Evolutionary conservation across 92 coral and sea anemone genomes (phyloP).

Genomic region (Plumapathes pennacea): DNA sequence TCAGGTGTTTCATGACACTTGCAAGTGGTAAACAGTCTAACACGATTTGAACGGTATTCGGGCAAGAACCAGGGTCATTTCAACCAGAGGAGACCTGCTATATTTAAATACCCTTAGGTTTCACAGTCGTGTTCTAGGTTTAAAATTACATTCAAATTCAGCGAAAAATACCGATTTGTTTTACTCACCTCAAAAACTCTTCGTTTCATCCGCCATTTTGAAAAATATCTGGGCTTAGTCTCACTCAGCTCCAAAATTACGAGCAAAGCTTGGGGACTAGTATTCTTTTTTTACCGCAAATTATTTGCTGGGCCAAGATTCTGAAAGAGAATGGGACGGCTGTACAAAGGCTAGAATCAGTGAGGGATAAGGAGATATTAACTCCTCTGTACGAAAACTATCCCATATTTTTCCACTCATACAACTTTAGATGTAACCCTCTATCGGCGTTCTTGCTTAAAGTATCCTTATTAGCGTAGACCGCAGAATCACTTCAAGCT

Average conservation of each 20-base stretch:
- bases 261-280: slow-evolving; percentile 12
- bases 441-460: too few species aligned
- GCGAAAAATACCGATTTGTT: slow-evolving; percentile 3
- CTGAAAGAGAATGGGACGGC: slow-evolving; percentile 9
- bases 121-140: neutral
- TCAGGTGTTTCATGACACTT: slow-evolving; percentile 1
- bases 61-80: slow-evolving; percentile 4
- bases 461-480: too few species aligned
- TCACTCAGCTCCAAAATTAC: slow-evolving; percentile 13
- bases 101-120: slow-evolving; percentile 25
- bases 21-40: slow-evolving; percentile 18
- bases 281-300: slow-evolving; percentile 15
- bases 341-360: too few species aligned
- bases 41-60: slow-evolving; percentile 8
- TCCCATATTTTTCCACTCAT: too few species aligned
- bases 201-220: slow-evolving; percentile 14
- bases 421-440: too few species aligned
- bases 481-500: too few species aligned
- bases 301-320: neutral
- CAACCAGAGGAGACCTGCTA: slow-evolving; percentile 13
- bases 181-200: slow-evolving; percentile 2
- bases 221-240: slow-evolving; percentile 33
- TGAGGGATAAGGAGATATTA: too few species aligned
- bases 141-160: neutral
- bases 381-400: too few species aligned